Base-by-base conservation (phyloP, 2,113 vertebrate species). In the Nibea albiflora region DNA sequence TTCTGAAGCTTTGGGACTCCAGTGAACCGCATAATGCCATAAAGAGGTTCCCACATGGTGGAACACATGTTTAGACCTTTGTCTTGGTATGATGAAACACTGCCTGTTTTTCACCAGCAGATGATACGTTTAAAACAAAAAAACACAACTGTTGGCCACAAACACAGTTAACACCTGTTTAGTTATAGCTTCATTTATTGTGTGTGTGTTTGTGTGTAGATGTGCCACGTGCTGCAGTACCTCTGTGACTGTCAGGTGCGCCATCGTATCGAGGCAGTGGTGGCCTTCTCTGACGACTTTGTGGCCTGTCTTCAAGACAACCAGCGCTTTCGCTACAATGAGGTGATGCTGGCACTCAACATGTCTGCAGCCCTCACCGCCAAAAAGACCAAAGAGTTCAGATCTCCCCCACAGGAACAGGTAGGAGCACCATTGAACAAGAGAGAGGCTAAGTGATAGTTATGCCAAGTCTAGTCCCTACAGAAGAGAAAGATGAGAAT, bases 271-370 rank as follows among this genome's bases (percentile, higher is more conserved):
- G 98, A 99, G 95, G 98, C 98, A 16, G 96, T 97, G 17, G 98
- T 99, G 20, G 98, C 97, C 47, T 99, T 99, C 93, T 99, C 98
- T 0, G 98, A 99, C 56, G 97, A 97, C 92, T 99, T 99, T 65
- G 97, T 99, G 39, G 96, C 96, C 2, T 96, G 96, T 85, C 96
- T 99, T 65, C 98, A 99, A 85, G 97, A 99, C 24, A 99, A 99
- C 90, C 98, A 99, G 0, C 95, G 97, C 4, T 98, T 98, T 88
- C 96, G 98, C 11, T 99, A 99, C 87, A 99, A 99, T 1, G 98
- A 99, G 86, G 98, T 99, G 46, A 99, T 99, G 98, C 96, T 98
- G 81, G 98, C 98, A 9, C 94, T 99, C 80, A 99, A 99, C 91
- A 99, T 99, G 98, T 99, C 98, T 0, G 98, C 97, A 2, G 98